Evolutionary conservation across 2,888 invertebrate genomes (phyloP).

Genomic region (Drosophila monieri): DNA sequence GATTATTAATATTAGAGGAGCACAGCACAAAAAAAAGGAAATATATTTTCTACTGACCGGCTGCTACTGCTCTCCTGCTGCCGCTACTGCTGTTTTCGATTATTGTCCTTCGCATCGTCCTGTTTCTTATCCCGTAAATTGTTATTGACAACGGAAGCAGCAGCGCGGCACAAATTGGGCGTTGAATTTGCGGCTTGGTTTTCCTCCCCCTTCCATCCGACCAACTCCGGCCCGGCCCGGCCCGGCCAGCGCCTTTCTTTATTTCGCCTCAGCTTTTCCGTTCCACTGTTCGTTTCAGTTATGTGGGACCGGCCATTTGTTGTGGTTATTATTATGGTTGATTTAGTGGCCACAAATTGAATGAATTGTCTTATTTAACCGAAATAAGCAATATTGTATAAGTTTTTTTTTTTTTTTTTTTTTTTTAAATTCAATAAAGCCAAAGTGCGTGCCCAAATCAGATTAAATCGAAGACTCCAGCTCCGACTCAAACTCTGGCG

Average conservation of each 20-base stretch:
- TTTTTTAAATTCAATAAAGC: constrained; percentile 73
- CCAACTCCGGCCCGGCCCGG: constrained; percentile 9
- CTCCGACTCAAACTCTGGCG: not conserved
- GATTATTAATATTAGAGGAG: constrained; percentile 77
- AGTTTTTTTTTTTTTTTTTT: constrained; percentile 54
- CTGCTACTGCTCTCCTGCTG: constrained; percentile 64
- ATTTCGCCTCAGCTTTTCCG: constrained; percentile 29
- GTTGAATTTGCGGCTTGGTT: constrained; percentile 75
- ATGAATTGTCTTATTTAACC: constrained; percentile 78
- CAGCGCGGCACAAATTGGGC: constrained; percentile 78
- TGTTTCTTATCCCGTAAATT: constrained; percentile 65
- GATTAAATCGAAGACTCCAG: constrained; percentile 53
- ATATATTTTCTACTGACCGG: constrained; percentile 79
- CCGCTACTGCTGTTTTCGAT: constrained; percentile 75
- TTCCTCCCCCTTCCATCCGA: constrained; percentile 40
- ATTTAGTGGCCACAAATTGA: constrained; percentile 79
- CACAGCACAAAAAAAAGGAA: constrained; percentile 34
- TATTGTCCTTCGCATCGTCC: constrained; percentile 66
- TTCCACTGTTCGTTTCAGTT: constrained; percentile 19
- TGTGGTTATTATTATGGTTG: constrained; percentile 79
- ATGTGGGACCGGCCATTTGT: constrained; percentile 61
- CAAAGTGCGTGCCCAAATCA: constrained; percentile 72
- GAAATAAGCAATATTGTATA: constrained; percentile 68
- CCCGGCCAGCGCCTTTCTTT: constrained; percentile 14
- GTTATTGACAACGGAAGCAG: constrained; percentile 80